Conservation (phyloP, 1,140 invertebrate species). For the Cyphomyrmex costatus region DNA sequence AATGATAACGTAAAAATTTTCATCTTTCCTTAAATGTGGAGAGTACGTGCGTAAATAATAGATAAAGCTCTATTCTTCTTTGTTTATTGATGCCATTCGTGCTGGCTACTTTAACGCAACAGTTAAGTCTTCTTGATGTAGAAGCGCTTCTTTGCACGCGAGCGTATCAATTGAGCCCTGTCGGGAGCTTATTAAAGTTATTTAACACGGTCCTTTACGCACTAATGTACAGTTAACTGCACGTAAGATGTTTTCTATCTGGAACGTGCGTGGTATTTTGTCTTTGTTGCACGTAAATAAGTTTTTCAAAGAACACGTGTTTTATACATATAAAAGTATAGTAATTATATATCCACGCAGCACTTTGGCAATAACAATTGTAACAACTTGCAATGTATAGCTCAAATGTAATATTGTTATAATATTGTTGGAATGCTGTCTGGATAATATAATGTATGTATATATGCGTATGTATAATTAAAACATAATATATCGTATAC, state of each 20-base stretch:
- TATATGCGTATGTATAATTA: not conserved
- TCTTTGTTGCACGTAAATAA: not conserved
- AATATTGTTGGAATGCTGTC: not conserved
- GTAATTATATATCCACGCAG: not conserved
- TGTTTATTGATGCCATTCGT: conserved; percentile 27
- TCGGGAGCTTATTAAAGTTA: conserved; percentile 34
- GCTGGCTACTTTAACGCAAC: conserved; percentile 19
- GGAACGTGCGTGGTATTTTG: too few species aligned
- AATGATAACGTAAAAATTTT: conserved; percentile 1
- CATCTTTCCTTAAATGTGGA: not conserved
- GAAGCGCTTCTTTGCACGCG: conserved; percentile 15
- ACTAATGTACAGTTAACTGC: not conserved
- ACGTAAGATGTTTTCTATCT: not conserved
- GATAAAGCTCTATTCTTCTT: not conserved
- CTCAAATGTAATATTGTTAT: too few species aligned
- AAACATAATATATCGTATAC: not conserved
- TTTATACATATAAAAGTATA: not conserved
- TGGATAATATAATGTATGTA: too few species aligned
- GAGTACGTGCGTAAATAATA: not conserved
- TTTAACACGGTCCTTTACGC: conserved; percentile 30
- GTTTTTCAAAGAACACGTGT: not conserved
- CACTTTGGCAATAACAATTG: not conserved
- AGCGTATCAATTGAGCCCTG: conserved; percentile 43
- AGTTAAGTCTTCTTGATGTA: conserved; percentile 27
- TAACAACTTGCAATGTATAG: too few species aligned